Evolutionary conservation across 1,140 invertebrate genomes (phyloP).

Genomic region (Coenobita brevimanus): DNA sequence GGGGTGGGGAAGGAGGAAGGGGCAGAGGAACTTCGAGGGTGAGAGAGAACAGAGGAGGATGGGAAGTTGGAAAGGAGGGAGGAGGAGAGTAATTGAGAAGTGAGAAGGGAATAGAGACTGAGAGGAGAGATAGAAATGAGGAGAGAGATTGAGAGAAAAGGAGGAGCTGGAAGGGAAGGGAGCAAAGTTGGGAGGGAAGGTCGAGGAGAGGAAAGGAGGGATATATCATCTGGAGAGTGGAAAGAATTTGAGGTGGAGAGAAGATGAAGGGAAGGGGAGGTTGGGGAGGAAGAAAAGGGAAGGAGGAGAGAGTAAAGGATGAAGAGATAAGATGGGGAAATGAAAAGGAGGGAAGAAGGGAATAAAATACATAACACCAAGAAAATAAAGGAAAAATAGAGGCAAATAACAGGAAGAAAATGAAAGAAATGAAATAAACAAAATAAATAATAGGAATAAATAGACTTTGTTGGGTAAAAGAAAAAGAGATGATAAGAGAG

Average conservation of each 20-base stretch:
- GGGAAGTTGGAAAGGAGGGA: too few species aligned
- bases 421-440: not conserved
- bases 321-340: not conserved
- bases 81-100: too few species aligned
- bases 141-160: too few species aligned
- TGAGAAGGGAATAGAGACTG: too few species aligned
- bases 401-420: not conserved
- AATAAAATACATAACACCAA: not conserved
- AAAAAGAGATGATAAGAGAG: not conserved
- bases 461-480: not conserved
- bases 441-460: not conserved
- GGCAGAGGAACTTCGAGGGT: too few species aligned
- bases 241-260: too few species aligned
- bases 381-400: not conserved
- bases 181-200: not conserved
- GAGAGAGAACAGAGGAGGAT: too few species aligned
- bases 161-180: too few species aligned
- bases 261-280: too few species aligned
- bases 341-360: not conserved
- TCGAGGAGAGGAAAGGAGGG: not conserved
- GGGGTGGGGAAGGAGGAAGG: too few species aligned
- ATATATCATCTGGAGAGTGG: not conserved
- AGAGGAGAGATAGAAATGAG: too few species aligned
- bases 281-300: not conserved
- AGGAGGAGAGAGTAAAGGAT: not conserved